Conservation (phyloP, 2,888 invertebrate species). For the Diarsia brunnea region DNA sequence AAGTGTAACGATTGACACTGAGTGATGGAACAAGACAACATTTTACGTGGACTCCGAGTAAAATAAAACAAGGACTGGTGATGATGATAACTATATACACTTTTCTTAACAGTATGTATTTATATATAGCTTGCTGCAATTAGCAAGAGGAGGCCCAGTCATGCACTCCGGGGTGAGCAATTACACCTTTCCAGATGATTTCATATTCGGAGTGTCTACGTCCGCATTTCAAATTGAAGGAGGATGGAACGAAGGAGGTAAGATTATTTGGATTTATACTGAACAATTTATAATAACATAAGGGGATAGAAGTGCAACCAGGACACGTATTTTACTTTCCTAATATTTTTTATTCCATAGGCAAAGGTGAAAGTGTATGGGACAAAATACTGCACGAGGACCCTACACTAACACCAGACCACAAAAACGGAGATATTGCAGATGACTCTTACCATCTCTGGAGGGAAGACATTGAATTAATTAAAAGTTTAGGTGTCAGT, state of each 20-base stretch:
- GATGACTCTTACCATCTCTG: slow-evolving; percentile 93
- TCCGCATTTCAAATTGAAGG: slow-evolving; percentile 92
- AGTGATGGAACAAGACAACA: background rate
- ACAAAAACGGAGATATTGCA: slow-evolving; percentile 92
- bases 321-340: background rate
- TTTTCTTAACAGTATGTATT: background rate
- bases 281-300: background rate
- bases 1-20: background rate
- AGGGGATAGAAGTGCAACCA: background rate
- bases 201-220: slow-evolving; percentile 91
- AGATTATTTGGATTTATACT: slow-evolving; percentile 21
- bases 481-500: slow-evolving; percentile 9
- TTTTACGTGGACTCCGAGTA: background rate
- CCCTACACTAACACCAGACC: slow-evolving; percentile 88
- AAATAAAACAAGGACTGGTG: background rate
- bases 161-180: slow-evolving; percentile 74
- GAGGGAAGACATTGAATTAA: slow-evolving; percentile 75
- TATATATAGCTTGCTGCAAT: slow-evolving; percentile 75
- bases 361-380: slow-evolving; percentile 92
- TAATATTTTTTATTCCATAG: slow-evolving; percentile 74
- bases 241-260: slow-evolving; percentile 89
- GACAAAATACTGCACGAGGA: slow-evolving; percentile 89
- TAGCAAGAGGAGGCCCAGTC: slow-evolving; percentile 73
- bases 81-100: background rate
- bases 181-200: slow-evolving; percentile 89